Evolutionary conservation across 1,140 invertebrate species (phyloP), one percentile per base, ranked within the genome.

Genomic region (Helicorthomorpha holstii): DNA sequence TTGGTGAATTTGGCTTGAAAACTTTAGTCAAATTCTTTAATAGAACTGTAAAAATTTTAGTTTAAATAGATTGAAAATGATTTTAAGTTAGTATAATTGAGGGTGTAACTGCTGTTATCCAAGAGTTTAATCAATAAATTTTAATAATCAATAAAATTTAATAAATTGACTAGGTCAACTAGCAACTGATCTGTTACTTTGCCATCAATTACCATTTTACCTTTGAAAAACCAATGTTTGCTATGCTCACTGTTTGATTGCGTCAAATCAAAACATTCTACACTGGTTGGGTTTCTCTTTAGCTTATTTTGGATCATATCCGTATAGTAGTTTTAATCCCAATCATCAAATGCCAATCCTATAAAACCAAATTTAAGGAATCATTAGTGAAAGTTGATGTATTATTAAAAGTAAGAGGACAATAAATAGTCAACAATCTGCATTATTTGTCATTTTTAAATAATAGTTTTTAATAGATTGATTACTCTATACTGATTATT

Each of bases 91-190:
- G 48, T 26, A n/a, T 43, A 34, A 7, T 34, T 7, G 29, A 34
- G 49, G 46, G 53, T 51, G 60, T 67, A 84, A 82, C 83, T 90
- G 68, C 91, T 95, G 64, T 98, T 98, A 63, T 98, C 94, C 61
- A 81, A 85, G 65, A 97, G 98, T 68, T 94, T 93, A 58, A 98
- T 98, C 4, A 96, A 82, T 73, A 95, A 98, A 65, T 98, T 98
- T 3, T 74, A 65, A 71, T 97, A 95, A 41, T 57, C 63, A 50
- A 59, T 48, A 0, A 77, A 70, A 64, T 97, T 91, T 0, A 93
- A 97, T 38, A 81, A 78, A 61, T 87, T 85, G 26, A 98, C 90
- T 80, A 95, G 85, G 56, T 90, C 79, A 60, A 98, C 85, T 0
- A 98, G 71, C 1, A 89, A 91, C 63, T 83, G 72, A 29, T 81